A percentile compares a stretch with the other conserved stretches of the same genome.
phyloP scores from a whole-genome alignment of 1,140 invertebrate genomes.

The Streblospio benedicti region DNA sequence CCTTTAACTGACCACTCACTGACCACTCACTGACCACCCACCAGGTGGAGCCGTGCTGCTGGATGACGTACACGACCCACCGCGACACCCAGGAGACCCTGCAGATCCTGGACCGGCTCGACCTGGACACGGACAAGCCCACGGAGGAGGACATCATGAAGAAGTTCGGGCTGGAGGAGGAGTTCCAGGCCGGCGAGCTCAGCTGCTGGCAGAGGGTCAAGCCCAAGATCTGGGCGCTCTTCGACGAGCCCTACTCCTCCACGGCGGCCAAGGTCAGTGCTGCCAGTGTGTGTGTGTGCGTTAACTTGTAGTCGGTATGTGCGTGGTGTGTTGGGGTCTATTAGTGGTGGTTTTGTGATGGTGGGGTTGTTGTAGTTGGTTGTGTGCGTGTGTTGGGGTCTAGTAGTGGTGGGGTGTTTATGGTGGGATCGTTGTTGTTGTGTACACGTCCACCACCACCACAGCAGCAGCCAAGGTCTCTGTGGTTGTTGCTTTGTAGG shows the following conservation, averaged over 20 bases:
- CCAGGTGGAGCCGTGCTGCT: slow-evolving; percentile 96
- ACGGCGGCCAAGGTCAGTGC: slow-evolving; percentile 29
- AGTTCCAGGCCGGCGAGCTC: slow-evolving; percentile 7
- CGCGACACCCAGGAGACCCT: slow-evolving; percentile 64
- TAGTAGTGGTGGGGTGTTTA: too few relatives aligned
- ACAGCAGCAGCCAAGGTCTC: too few relatives aligned
- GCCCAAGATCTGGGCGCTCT: slow-evolving; percentile 47
- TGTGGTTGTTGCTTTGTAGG: too few relatives aligned
- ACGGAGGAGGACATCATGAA: slow-evolving; percentile 17
- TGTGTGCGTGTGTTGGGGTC: not conserved
- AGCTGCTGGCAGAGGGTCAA: slow-evolving; percentile 16
- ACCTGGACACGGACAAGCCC: slow-evolving; percentile 18
- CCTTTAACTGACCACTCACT: too few relatives aligned
- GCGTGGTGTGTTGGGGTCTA: too few relatives aligned
- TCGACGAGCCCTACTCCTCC: slow-evolving; percentile 47
- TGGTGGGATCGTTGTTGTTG: too few relatives aligned
- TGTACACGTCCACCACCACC: too few relatives aligned
- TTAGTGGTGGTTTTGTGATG: not conserved
- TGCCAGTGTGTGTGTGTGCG: not conserved
- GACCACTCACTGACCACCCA: too few relatives aligned
- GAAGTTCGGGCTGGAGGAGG: slow-evolving; percentile 17
- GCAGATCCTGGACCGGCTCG: slow-evolving; percentile 19
- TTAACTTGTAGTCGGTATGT: too few relatives aligned
- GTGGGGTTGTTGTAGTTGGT: not conserved
- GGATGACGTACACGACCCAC: slow-evolving; percentile 93